phyloP scores from a whole-genome alignment of 1,140 invertebrate species.

The Pogonomyrmex californicus region DNA sequence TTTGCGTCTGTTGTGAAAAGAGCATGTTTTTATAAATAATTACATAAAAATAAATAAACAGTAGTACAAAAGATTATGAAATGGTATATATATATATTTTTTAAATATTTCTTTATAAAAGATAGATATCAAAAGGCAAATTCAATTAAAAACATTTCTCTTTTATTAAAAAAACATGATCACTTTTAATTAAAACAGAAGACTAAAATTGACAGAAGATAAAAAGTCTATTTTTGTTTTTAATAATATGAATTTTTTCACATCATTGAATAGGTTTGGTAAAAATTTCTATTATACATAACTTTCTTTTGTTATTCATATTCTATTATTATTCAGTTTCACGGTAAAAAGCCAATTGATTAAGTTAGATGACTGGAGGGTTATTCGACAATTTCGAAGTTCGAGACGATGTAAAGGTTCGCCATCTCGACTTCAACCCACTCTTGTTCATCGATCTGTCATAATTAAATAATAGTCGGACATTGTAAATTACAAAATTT shows the following conservation, averaged over 20 bases:
- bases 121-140: slow-evolving; percentile 2
- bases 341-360: slow-evolving; percentile 74
- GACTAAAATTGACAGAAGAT: background rate
- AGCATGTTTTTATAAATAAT: background rate
- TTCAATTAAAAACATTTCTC: slow-evolving; percentile 30
- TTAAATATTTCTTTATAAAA: background rate
- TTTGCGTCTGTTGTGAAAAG: background rate
- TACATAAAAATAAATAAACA: background rate
- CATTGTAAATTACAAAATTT: background rate
- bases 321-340: slow-evolving; percentile 75
- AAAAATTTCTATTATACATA: slow-evolving; percentile 24
- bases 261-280: background rate
- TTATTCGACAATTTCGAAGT: slow-evolving; percentile 64
- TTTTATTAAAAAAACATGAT: slow-evolving; percentile 24
- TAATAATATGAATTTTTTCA: background rate
- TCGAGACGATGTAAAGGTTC: slow-evolving; percentile 59
- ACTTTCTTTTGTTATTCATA: slow-evolving; percentile 33
- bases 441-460: background rate
- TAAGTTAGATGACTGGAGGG: slow-evolving; percentile 63
- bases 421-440: slow-evolving; percentile 7
- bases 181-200: background rate
- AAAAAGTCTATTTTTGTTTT: slow-evolving; percentile 1
- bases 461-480: background rate
- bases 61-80: background rate
- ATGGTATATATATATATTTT: background rate